Evolutionary conservation across 2,888 invertebrate species (phyloP).

Genomic region (Trachelus iudaicus): DNA sequence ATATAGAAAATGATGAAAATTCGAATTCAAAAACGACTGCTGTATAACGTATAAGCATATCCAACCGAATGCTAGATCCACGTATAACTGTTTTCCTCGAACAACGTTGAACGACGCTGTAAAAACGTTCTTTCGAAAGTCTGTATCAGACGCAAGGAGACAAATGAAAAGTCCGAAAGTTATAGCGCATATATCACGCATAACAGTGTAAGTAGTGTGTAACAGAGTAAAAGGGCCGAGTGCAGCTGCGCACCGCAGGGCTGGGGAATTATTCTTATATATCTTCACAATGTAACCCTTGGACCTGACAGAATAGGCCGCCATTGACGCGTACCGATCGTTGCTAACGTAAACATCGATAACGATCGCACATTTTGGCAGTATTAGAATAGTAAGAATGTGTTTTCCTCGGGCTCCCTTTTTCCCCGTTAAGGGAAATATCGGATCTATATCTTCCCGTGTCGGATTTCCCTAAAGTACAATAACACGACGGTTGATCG

Average conservation of each 20-base stretch:
- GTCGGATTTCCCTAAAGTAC: background rate
- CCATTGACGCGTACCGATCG: constrained; percentile 32
- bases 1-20: too few species aligned
- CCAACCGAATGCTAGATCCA: too few species aligned
- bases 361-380: constrained; percentile 22
- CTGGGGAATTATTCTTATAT: background rate
- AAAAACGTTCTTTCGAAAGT: too few species aligned
- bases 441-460: background rate
- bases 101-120: too few species aligned
- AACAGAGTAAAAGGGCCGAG: too few species aligned
- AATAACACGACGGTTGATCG: too few species aligned
- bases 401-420: background rate
- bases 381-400: too few species aligned
- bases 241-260: background rate
- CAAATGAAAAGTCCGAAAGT: background rate
- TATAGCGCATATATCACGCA: background rate
- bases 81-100: too few species aligned
- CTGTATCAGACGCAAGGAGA: background rate
- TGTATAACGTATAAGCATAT: too few species aligned
- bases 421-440: background rate
- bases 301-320: background rate
- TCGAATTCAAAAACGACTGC: too few species aligned
- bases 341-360: constrained; percentile 34
- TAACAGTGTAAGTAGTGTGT: background rate
- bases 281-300: background rate